Base-by-base conservation (phyloP, 2,797 vertebrate genomes). In the Siniperca undulata region DNA sequence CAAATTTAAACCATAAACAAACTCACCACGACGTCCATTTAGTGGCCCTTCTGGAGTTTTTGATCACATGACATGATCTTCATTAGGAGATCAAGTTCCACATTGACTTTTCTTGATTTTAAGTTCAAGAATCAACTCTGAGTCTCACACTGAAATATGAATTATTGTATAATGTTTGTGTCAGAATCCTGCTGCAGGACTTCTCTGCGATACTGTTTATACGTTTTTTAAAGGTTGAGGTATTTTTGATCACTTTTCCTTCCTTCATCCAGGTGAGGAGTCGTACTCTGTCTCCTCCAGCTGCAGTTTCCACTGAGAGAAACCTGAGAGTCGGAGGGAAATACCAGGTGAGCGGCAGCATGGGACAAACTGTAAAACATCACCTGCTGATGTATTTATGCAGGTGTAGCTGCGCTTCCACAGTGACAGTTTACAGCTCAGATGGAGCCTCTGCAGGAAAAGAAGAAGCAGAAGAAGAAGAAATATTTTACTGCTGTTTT, bases 371-470 rank as follows among this genome's bases (percentile, higher is more conserved):
- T 52, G 78, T 53, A 53, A 78, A 58, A 59, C 69, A 36, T 75
- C 67, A 77, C 55, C 82, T 78, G 83, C 77, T 75, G 70, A 85
- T 78, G 77, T 65, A 27, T 75, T 80, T 59, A 80, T 56, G 34
- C 72, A 65, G 74, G 59, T 60, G 62, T 16, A 20, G 64, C 34
- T 6, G 34, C 34, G 34, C 4, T 65, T 74, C 71, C 55, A 64
- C 62, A 9, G 19, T n/a, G 59, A 40, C 62, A 53, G n/a, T 64
- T 70, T 30, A 56, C 64, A 36, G 60, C 20, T 19, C 59, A 55
- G 72, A 59, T 9, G 55, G 70, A 61, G 16, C 16, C 75, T 10
- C 73, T n/a, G 58, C 58, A 48, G 61, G 24, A 72, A 16, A 17
- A 48, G 40, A 27, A 50, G 40, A 38, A 65, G 40, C 1, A 27